These are phyloP conservation scores for Acomys russatus DNA, from an alignment of 2,797 vertebrate species.

Conservation along the genomic window DNA sequence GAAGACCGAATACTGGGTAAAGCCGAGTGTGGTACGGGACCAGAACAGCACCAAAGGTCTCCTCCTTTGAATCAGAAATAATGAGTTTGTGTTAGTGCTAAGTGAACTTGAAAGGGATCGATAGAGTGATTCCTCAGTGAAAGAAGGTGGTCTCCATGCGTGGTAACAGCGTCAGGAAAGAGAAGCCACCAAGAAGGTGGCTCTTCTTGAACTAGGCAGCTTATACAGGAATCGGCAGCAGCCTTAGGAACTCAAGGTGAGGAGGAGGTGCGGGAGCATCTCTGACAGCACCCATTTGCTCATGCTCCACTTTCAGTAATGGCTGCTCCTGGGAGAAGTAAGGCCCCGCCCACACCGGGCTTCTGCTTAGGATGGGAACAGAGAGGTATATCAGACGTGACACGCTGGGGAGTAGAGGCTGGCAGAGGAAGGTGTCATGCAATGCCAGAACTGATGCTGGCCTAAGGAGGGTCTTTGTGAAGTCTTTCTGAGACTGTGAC, in stretches of 20 bases:
- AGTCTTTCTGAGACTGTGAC: neutral
- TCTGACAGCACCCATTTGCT: no score
- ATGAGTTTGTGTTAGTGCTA: neutral
- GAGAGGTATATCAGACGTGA: neutral
- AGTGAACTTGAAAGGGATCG: slow-evolving; percentile 9
- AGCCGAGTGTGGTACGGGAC: neutral
- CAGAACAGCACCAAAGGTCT: neutral
- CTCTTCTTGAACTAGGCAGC: neutral
- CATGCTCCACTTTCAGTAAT: neutral
- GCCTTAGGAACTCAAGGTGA: neutral
- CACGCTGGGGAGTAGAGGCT: neutral
- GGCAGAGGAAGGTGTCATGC: neutral
- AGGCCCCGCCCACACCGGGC: neutral
- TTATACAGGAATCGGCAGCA: neutral
- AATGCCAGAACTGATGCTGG: neutral
- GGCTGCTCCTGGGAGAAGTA: neutral
- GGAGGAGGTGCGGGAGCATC: neutral
- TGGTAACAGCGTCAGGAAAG: neutral
- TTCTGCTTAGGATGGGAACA: neutral
- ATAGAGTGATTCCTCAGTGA: neutral
- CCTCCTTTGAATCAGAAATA: slow-evolving; percentile 22
- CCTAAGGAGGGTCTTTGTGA: neutral
- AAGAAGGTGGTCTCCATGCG: neutral
- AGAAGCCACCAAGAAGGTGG: neutral
- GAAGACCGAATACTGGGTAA: neutral